Evolutionary conservation across 2,797 vertebrate genomes (phyloP), one percentile per base, ranked within the genome.

Genomic region (Danio aesculapii): DNA sequence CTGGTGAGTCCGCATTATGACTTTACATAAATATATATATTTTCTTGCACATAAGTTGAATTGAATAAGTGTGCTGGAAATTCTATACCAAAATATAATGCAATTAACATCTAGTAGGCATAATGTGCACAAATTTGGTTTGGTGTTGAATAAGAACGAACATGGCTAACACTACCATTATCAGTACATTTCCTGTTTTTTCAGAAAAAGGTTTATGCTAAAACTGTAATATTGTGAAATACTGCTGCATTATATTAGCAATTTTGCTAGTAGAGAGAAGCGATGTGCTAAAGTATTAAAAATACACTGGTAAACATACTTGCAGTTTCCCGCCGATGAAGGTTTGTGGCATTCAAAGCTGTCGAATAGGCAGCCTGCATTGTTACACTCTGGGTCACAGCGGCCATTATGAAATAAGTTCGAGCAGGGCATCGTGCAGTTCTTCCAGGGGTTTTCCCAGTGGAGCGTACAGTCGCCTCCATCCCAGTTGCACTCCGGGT

Each of bases 381-480:
- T 95, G 91, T 95, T 81, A 17, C 95, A 96, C 81, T 94, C 92
- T 2, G 86, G 87, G 86, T 96, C 92, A 49, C 95, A 96, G 0
- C 0, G 86, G 30, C 88, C 88, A 4, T 96, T 95, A 63, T 90
- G 95, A 87, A 98, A 97, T 63, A 87, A 91, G 49, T 96, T 86
- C 97, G 97, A 97, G 94, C 97, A 99, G 79, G 87, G 88, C 41
- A 95, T 82, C 0, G 79, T 88, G 87, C 97, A 99, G 90, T 97
- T 96, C 70, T 83, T 84, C 97, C 97, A 99, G 4, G 97, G 96
- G 79, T 93, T 78, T 63, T 86, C 79, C 94, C 93, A 89, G 75
- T 91, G 94, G 76, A 99, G 94, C 0, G 96, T 96, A 80, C 97
- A 99, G 92, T 99, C 97, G 0, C 97, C 96, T 11, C 96, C 95